phyloP scores from a whole-genome alignment of 2,113 vertebrate species.

The Embiotoca jacksoni region DNA sequence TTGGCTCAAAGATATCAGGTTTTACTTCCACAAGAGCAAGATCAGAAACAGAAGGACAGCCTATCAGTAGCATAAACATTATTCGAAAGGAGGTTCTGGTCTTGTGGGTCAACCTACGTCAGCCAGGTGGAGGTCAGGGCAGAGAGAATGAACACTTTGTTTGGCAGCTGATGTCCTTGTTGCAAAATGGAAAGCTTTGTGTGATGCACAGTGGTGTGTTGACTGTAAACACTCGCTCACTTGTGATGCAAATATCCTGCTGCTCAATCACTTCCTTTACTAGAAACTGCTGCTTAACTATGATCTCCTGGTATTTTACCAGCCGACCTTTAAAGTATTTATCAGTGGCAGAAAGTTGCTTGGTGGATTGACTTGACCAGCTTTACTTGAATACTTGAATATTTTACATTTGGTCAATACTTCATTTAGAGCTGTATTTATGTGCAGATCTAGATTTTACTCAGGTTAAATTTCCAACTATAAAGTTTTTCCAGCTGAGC shows the following conservation, averaged over 20 bases:
- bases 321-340: too few relatives aligned
- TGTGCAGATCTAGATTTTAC: too few relatives aligned
- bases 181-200: background rate
- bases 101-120: background rate
- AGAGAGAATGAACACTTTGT: background rate
- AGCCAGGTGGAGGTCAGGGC: background rate
- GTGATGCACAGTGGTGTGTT: background rate
- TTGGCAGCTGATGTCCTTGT: background rate
- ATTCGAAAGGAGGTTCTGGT: background rate
- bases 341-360: too few relatives aligned
- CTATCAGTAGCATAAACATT: background rate
- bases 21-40: constrained; percentile 4
- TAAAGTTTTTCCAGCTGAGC: too few relatives aligned
- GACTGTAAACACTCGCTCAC: constrained; percentile 27
- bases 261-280: constrained; percentile 2
- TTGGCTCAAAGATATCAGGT: constrained; percentile 13
- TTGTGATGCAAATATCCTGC: constrained; percentile 29
- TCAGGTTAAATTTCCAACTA: too few relatives aligned
- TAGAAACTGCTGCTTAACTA: constrained; percentile 12
- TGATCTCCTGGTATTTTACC: background rate
- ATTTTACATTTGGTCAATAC: too few relatives aligned
- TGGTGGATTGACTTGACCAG: too few relatives aligned
- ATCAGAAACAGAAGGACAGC: constrained; percentile 5
- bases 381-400: too few relatives aligned
- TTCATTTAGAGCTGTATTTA: too few relatives aligned